Evolutionary conservation across 2,113 vertebrate species (phyloP).

Genomic region (Callorhinus ursinus): DNA sequence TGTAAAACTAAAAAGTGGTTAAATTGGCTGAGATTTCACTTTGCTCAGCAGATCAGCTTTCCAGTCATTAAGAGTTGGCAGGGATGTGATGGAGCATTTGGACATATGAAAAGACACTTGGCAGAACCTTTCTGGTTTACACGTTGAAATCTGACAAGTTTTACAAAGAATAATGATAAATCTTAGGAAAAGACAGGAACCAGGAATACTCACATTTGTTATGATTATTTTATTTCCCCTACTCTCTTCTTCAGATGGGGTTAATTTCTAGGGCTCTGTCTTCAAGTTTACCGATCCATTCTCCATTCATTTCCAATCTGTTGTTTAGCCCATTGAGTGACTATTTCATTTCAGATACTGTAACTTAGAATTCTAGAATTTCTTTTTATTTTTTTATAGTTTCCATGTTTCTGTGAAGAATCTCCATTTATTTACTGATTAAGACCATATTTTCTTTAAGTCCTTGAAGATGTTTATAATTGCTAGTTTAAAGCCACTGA

Average conservation of each 20-base stretch:
- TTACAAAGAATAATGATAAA: background rate
- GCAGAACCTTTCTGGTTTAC: constrained; percentile 28
- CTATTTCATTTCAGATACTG: background rate
- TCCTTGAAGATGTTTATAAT: background rate
- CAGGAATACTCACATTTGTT: background rate
- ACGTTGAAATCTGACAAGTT: constrained; percentile 19
- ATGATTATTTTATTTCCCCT: background rate
- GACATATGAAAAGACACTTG: constrained; percentile 10
- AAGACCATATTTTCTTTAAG: background rate
- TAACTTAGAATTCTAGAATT: constrained; percentile 23
- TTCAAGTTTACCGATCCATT: constrained; percentile 8
- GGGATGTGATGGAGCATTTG: constrained; percentile 21
- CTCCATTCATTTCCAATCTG: background rate
- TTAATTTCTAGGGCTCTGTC: background rate
- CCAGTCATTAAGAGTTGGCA: constrained; percentile 35
- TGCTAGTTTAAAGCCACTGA: background rate
- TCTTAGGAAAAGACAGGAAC: background rate
- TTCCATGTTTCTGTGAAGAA: background rate
- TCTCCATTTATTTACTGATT: background rate
- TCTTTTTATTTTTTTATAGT: background rate
- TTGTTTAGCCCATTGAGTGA: background rate
- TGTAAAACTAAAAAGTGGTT: background rate
- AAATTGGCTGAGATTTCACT: constrained; percentile 42
- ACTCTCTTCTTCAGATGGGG: background rate
- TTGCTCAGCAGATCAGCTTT: constrained; percentile 50